Base-by-base conservation (phyloP, 2,113 vertebrate genomes). In the Aix galericulata region DNA sequence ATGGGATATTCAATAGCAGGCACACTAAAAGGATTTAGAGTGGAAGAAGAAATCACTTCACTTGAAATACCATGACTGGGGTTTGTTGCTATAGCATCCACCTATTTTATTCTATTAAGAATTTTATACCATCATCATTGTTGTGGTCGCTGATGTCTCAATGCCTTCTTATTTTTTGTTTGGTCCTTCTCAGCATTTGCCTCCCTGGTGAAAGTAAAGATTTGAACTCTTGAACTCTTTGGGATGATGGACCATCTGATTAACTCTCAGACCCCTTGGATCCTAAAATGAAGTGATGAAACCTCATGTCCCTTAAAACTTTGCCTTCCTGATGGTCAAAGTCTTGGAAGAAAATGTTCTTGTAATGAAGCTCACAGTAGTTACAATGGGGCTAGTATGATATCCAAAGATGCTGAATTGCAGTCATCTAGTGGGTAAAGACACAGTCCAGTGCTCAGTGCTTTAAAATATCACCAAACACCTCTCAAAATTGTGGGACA, bases 21-120 rank as follows among this genome's bases (percentile, higher is more conserved):
- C 59, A 82, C 91, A 93, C 96, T 96, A 94, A 96, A 91, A 96
- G 90, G 94, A 94, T 97, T 94, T 95, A 96, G 92, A 93, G 93
- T 8, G 2, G 93, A 91, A 95, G 88, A 83, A 94, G 67, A 81
- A 95, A 94, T 94, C 77, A 79, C 90, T 94, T 94, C 69, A 46
- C 83, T 94, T 96, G 94, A 95, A 95, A 93, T 92, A 95, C 77
- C 81, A 66, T 66, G 74, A 23, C 74, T 67, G 60, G 50, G 53
- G 59, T 80, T 95, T 62, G 69, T 74, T 93, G 77, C 86, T 89
- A 74, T 21, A 87, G 71, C 48, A 79, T 76, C 73, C 67, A 88
- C 80, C 82, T 90, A 90, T 96, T 96, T 95, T 84, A 92, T 85
- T 92, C 94, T 93, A 85, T 96, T 96, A 94, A 94, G 77, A 58